Conservation (phyloP, 2,888 invertebrate species). For the Drosophila subquinaria region DNA sequence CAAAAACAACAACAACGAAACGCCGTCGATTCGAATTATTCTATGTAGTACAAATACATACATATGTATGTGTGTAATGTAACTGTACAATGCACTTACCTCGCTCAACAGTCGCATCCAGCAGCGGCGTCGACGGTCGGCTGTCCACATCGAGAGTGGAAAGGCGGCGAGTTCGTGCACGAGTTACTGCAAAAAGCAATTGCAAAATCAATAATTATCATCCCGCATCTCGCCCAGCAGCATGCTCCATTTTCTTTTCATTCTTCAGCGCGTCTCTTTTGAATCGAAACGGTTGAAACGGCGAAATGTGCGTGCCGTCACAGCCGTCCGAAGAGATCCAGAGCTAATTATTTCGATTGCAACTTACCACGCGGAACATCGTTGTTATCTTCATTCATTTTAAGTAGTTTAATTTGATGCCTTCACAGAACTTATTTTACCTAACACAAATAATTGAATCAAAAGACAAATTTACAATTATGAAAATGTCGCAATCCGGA, state of each 20-base stretch:
- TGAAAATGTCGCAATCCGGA: not conserved
- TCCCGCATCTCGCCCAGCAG: not conserved
- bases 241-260: not conserved
- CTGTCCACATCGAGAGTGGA: slow-evolving; percentile 56
- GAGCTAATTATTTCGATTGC: not conserved
- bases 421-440: not conserved
- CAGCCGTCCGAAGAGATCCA: not conserved
- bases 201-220: not conserved
- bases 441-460: not conserved
- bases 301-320: not conserved
- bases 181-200: slow-evolving; percentile 48
- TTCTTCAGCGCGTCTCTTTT: slow-evolving; percentile 31
- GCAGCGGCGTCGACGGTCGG: slow-evolving; percentile 53
- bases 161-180: slow-evolving; percentile 59
- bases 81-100: slow-evolving; percentile 40
- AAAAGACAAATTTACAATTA: not conserved
- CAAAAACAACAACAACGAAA: slow-evolving; percentile 17
- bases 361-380: slow-evolving; percentile 50
- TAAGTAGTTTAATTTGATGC: not conserved
- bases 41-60: not conserved
- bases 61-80: no score
- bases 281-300: slow-evolving; percentile 54
- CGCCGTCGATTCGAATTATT: not conserved
- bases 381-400: slow-evolving; percentile 47
- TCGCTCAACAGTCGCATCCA: slow-evolving; percentile 51